Evolutionary conservation across 2,888 invertebrate genomes (phyloP).

Genomic region (Rhorus exstirpatorius): DNA sequence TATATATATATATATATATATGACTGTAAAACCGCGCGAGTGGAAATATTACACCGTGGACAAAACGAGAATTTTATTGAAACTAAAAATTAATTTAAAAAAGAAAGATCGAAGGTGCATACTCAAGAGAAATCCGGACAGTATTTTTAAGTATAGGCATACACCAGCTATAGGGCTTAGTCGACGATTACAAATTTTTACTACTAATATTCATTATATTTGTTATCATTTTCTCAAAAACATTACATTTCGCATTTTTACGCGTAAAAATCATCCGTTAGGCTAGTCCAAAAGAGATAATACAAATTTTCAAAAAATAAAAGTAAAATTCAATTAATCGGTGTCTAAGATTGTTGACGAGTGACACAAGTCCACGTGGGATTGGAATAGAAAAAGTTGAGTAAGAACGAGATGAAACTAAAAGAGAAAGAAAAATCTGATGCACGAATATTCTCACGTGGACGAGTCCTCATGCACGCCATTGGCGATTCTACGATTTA

Average conservation of each 20-base stretch:
- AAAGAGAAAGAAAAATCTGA: not conserved
- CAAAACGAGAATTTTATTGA: conserved; percentile 64
- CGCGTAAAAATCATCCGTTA: conserved; percentile 34
- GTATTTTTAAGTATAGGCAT: conserved; percentile 79
- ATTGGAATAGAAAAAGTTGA: not conserved
- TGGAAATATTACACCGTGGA: conserved; percentile 17
- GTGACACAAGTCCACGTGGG: conserved; percentile 30
- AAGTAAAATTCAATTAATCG: conserved; percentile 69
- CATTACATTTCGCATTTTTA: conserved; percentile 54
- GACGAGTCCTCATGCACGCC: conserved; percentile 20
- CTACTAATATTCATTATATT: conserved; percentile 61
- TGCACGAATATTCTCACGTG: conserved; percentile 39
- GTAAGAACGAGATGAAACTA: not conserved
- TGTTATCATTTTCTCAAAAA: conserved; percentile 49
- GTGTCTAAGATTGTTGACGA: conserved; percentile 73
- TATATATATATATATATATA: conserved; percentile 62
- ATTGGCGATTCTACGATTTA: conserved; percentile 64
- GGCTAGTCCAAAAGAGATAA: not conserved
- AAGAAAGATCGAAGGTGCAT: conserved; percentile 36
- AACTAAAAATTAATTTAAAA: conserved; percentile 53
- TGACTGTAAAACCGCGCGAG: conserved; percentile 23
- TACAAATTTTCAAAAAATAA: conserved; percentile 13
- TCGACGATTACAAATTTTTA: conserved; percentile 46
- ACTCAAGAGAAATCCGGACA: conserved; percentile 76
- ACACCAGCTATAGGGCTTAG: conserved; percentile 36